Conservation (phyloP, 64 coral and sea anemone species). For the Astreopora myriophthalma region DNA sequence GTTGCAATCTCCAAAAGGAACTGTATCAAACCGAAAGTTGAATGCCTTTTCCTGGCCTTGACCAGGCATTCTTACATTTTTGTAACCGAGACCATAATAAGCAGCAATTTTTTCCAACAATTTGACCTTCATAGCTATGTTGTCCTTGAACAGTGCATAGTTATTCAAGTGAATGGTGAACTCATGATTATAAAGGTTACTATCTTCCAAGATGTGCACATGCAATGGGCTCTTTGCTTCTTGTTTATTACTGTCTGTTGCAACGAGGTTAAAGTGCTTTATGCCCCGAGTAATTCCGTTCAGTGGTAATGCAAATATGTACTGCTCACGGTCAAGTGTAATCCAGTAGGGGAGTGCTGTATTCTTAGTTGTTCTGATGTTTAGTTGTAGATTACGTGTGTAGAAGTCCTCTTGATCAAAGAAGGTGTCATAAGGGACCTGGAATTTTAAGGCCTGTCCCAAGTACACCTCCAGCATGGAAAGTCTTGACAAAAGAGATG, state of each 20-base stretch:
- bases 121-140: constrained; percentile 4
- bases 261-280: not conserved
- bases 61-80: constrained; percentile 18
- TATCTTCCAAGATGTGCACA: not conserved
- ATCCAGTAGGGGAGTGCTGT: not conserved
- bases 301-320: constrained; percentile 43
- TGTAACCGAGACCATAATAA: constrained; percentile 18
- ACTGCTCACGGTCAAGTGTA: not conserved
- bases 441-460: constrained; percentile 9
- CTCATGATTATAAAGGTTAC: not conserved
- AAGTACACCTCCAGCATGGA: not conserved
- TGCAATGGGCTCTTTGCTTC: not conserved
- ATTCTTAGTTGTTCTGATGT: not conserved
- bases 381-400: constrained; percentile 26
- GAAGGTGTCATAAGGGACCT: constrained; percentile 28
- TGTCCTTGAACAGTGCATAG: constrained; percentile 4
- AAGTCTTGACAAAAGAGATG: not conserved
- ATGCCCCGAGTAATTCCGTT: not conserved
- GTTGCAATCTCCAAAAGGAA: constrained; percentile 23
- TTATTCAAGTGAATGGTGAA: constrained; percentile 37
- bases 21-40: constrained; percentile 39
- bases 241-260: not conserved
- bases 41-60: constrained; percentile 9
- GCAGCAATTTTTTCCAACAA: constrained; percentile 43
- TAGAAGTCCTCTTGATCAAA: constrained; percentile 32